Percentiles rank a stretch among this genome's conserved stretches.
Conservation (phyloP, 2,113 vertebrate species). For the Mustela lutreola region DNA sequence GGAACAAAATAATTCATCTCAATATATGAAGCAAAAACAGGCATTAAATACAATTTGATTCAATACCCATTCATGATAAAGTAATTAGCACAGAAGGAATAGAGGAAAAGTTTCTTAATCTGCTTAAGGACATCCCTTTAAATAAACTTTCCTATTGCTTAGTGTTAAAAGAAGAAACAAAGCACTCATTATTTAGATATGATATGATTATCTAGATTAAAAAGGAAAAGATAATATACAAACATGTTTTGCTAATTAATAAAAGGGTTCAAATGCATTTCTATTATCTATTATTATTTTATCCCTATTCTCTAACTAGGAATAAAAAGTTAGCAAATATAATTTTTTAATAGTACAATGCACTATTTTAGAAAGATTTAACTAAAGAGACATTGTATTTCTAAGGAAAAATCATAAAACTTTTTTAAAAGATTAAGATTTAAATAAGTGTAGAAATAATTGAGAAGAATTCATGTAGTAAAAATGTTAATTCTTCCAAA, state of each 20-base stretch:
- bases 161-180: not conserved
- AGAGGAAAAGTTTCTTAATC: not conserved
- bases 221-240: slow-evolving; percentile 9
- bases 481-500: not conserved
- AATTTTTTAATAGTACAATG: not conserved
- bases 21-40: not conserved
- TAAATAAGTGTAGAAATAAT: not conserved
- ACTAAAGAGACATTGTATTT: not conserved
- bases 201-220: not conserved
- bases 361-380: not conserved
- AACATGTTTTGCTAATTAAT: not conserved
- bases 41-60: not conserved
- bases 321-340: not conserved
- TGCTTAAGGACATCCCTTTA: not conserved
- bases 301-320: not conserved
- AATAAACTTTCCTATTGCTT: not conserved
- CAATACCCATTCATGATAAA: not conserved
- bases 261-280: not conserved
- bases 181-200: not conserved
- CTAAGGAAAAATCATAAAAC: not conserved
- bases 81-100: not conserved
- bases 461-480: not conserved
- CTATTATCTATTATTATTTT: not conserved
- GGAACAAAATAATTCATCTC: not conserved
- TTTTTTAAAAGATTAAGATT: not conserved